Percentiles rank a stretch among this genome's conserved stretches.
These are phyloP conservation scores for Threskiornis aethiopicus DNA, from an alignment of 2,797 vertebrate species.

Conservation along the genomic window DNA sequence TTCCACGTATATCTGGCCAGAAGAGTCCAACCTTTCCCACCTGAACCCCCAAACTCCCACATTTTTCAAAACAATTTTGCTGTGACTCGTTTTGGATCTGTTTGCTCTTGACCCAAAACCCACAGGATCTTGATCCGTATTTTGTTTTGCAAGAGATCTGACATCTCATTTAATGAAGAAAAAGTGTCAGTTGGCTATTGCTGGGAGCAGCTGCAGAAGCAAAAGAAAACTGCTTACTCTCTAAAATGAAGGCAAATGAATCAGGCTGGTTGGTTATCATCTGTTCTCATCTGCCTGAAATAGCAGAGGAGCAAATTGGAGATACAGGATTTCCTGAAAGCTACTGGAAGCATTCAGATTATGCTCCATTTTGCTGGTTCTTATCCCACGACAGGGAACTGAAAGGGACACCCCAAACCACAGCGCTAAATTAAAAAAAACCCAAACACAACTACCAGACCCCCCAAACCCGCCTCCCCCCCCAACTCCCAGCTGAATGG, in stretches of 20 bases:
- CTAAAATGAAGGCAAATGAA: constrained; percentile 9
- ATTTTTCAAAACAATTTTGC: neutral
- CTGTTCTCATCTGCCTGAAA: neutral
- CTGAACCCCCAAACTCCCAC: neutral
- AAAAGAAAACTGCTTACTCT: constrained; percentile 8
- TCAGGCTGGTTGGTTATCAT: neutral
- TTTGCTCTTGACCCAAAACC: neutral
- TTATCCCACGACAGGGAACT: neutral
- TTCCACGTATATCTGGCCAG: neutral
- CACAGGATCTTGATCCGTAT: neutral
- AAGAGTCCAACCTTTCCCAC: neutral
- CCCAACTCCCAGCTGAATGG: neutral
- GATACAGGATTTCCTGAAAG: neutral
- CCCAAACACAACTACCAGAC: rapidly evolving
- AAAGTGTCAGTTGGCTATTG: neutral
- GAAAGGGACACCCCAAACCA: neutral
- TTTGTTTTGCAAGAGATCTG: neutral
- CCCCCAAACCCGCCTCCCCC: rapidly evolving
- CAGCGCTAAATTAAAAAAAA: neutral
- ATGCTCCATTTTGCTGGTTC: neutral
- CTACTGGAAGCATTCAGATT: neutral
- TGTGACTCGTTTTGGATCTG: neutral
- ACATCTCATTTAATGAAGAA: neutral
- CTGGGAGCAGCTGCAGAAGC: constrained; percentile 14
- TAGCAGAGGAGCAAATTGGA: neutral